A percentile compares a stretch with the other conserved stretches of the same genome.
Conservation (phyloP, 1,140 invertebrate species). For the Drosophila eugracilis region DNA sequence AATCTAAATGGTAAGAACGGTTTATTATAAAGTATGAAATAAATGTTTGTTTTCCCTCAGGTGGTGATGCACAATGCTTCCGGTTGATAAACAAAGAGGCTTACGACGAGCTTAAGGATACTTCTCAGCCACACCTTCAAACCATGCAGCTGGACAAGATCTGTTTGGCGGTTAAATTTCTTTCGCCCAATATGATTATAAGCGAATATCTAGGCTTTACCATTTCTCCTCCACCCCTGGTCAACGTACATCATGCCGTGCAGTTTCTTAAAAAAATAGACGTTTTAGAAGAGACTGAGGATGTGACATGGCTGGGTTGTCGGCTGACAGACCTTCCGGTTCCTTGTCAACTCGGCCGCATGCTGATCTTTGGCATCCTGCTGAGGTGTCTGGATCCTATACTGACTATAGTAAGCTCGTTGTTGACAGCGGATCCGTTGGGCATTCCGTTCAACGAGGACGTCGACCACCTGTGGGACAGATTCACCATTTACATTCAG, state of each 20-base stretch:
- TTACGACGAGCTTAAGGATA: slow-evolving; percentile 30
- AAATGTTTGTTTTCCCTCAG: neutral
- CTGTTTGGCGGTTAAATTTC: slow-evolving; percentile 62
- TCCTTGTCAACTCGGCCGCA: slow-evolving; percentile 95
- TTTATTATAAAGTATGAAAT: neutral
- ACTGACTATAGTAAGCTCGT: slow-evolving; percentile 94
- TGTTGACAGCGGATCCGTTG: slow-evolving; percentile 92
- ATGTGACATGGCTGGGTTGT: slow-evolving; percentile 93
- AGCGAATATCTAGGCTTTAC: slow-evolving; percentile 65
- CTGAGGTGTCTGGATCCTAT: slow-evolving; percentile 98
- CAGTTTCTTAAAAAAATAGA: slow-evolving; percentile 94
- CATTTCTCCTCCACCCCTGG: slow-evolving; percentile 88
- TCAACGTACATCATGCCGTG: slow-evolving; percentile 92
- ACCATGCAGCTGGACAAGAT: slow-evolving; percentile 69
- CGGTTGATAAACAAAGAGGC: slow-evolving; percentile 49
- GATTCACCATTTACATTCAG: slow-evolving; percentile 88
- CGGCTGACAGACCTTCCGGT: slow-evolving; percentile 95
- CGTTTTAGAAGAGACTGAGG: slow-evolving; percentile 92
- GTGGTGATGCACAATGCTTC: slow-evolving; percentile 54
- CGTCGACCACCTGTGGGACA: slow-evolving; percentile 79
- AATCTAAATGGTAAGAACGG: slow-evolving; percentile 33
- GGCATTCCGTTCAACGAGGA: slow-evolving; percentile 47
- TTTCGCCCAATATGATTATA: slow-evolving; percentile 57
- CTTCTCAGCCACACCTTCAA: slow-evolving; percentile 33
- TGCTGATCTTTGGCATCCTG: slow-evolving; percentile 95